phyloP scores from a whole-genome alignment of 2,113 vertebrate species.

The Cheirogaleus medius region DNA sequence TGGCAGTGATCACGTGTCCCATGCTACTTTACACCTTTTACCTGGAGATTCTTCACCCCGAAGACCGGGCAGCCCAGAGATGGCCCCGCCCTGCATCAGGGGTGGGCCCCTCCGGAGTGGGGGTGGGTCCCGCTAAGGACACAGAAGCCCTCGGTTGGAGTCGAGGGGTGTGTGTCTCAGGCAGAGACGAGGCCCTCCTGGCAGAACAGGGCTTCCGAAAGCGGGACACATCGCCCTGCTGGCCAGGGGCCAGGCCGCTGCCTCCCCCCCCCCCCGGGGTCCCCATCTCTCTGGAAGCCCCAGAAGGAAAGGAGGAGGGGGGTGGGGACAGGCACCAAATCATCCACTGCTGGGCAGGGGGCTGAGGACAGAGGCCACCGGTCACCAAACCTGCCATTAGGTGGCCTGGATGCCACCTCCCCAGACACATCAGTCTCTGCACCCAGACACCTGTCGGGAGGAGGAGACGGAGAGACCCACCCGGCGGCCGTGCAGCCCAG shows the following conservation, averaged over 20 bases:
- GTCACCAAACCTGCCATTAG: too few species aligned
- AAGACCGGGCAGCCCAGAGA: accelerated
- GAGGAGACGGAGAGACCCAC: neutral
- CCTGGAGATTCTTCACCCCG: neutral
- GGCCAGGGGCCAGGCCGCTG: accelerated
- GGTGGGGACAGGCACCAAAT: accelerated
- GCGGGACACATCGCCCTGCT: accelerated
- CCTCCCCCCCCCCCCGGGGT: neutral
- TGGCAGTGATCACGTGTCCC: accelerated
- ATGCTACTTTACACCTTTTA: neutral
- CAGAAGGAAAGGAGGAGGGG: neutral
- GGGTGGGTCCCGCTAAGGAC: too few species aligned
- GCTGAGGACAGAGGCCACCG: too few species aligned
- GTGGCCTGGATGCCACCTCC: too few species aligned
- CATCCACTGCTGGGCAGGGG: too few species aligned
- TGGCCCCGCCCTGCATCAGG: neutral
- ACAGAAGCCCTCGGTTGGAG: neutral
- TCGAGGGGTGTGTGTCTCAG: too few species aligned
- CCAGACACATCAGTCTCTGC: too few species aligned
- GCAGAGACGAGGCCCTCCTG: neutral
- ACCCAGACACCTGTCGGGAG: neutral
- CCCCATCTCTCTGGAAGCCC: neutral
- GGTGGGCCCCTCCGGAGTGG: accelerated
- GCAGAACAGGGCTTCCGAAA: neutral
- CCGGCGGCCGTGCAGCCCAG: accelerated